phyloP scores from a whole-genome alignment of 2,113 vertebrate species.

The Hystrix brachyura region DNA sequence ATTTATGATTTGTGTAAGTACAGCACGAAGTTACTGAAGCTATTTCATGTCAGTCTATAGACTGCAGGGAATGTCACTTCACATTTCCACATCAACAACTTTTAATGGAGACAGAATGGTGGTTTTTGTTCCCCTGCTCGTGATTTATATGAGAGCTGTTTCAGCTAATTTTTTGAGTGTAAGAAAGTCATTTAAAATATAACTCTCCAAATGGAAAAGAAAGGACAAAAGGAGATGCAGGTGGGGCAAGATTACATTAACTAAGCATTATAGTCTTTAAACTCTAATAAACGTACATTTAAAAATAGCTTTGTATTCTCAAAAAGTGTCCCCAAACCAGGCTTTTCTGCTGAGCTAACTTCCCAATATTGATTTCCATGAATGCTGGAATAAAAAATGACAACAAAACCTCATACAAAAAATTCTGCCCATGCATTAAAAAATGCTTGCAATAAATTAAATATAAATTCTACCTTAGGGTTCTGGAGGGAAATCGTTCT shows the following conservation, averaged over 20 bases:
- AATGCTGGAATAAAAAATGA: constrained; percentile 75
- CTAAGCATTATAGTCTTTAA: constrained; percentile 60
- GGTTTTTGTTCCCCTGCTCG: constrained; percentile 31
- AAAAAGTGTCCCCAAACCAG: constrained; percentile 58
- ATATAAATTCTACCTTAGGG: constrained; percentile 78
- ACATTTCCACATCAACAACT: constrained; percentile 60
- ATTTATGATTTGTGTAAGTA: constrained; percentile 37
- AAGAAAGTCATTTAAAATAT: constrained; percentile 51
- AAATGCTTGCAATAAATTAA: constrained; percentile 75
- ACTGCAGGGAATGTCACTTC: constrained; percentile 1
- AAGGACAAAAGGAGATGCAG: constrained; percentile 50
- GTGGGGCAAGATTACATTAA: constrained; percentile 55
- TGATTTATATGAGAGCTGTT: constrained; percentile 67
- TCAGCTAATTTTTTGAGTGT: constrained; percentile 58
- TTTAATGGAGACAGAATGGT: constrained; percentile 67
- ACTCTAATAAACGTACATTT: constrained; percentile 70
- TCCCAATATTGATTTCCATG: constrained; percentile 80
- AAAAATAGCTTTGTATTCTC: constrained; percentile 74
- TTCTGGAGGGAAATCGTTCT: constrained; percentile 78
- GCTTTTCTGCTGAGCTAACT: constrained; percentile 70
- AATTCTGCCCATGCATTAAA: constrained; percentile 52
- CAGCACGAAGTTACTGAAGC: neutral
- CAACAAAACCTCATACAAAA: constrained; percentile 65
- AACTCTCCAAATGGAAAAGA: constrained; percentile 59
- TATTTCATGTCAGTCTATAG: neutral